Evolutionary conservation across 2,113 vertebrate species (phyloP), one percentile per base, ranked within the genome.

Genomic region (Nestor notabilis): DNA sequence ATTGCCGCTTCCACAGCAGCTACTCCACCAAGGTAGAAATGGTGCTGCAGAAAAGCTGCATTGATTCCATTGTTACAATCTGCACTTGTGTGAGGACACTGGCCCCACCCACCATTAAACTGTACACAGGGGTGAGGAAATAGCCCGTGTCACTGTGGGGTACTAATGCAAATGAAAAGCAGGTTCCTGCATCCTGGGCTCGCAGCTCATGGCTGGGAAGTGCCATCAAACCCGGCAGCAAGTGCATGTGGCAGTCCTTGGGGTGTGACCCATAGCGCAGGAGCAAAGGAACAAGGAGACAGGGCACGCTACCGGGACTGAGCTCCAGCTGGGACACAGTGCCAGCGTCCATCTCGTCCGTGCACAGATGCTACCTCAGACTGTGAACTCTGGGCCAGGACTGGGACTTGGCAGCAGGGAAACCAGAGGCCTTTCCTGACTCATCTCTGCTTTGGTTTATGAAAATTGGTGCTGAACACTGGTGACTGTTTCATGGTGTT

Each of bases 221-320:
- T 3, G 44, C 49, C 43, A 69, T 6, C 39, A 78, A 43, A 58
- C 6, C 23, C 28, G 69, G 56, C 31, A 58, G 56, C 69, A 74
- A 69, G 37, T 3, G 8, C 35, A 21, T 0, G 0, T 70, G 55
- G 21, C 31, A 37, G 24, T 11, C 29, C 31, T 3, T 2, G 28
- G 31, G n/a, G 31, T 10, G 31, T 8, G 6, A 77, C 20, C 17
- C 53, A 18, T 13, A 6, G 27, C 0, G 5, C 0, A 0, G 43
- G 50, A 79, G 31, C 31, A 72, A 74, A 68, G 28, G 44, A 39
- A 44, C 10, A 50, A 50, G 47, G 24, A 77, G 33, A 55, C 4
- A 53, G 33, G 21, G n/a, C 43, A 43, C 7, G 2, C 47, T n/a
- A 12, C 25, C 25, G 1, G 16, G 49, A 44, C 0, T 0, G 0